These are phyloP conservation scores for Garrulus glandarius DNA, from an alignment of 2,797 vertebrate genomes.

Conservation along the genomic window DNA sequence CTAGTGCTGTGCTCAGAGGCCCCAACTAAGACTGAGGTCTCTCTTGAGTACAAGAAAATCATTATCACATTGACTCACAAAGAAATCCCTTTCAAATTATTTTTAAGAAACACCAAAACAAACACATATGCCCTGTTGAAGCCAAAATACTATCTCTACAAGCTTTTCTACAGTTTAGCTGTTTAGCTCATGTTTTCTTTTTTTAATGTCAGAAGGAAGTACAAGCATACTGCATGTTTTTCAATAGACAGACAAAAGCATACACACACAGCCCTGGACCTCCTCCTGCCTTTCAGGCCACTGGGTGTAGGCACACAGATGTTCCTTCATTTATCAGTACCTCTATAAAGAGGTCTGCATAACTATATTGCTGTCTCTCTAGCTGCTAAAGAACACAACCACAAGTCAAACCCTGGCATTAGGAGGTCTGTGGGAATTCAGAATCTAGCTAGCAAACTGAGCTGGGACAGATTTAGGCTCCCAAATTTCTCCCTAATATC, in stretches of 20 bases:
- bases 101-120: background rate
- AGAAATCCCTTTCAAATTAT: background rate
- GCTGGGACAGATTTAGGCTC: background rate
- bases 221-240: background rate
- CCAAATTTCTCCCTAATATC: background rate
- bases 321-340: background rate
- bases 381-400: background rate
- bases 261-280: background rate
- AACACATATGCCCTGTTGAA: background rate
- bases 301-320: background rate
- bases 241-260: background rate
- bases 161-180: background rate
- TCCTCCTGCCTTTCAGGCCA: background rate
- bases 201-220: background rate
- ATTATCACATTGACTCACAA: background rate
- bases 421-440: background rate
- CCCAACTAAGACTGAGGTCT: background rate
- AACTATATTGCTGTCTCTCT: background rate
- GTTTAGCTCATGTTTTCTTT: background rate
- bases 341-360: background rate
- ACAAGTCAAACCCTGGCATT: background rate
- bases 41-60: background rate
- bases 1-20: background rate
- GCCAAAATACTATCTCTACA: background rate
- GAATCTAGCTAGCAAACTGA: background rate